Evolutionary conservation across 2,797 vertebrate genomes (phyloP), one percentile per base, ranked within the genome.

Genomic region (Chaetodon trifasciatus): DNA sequence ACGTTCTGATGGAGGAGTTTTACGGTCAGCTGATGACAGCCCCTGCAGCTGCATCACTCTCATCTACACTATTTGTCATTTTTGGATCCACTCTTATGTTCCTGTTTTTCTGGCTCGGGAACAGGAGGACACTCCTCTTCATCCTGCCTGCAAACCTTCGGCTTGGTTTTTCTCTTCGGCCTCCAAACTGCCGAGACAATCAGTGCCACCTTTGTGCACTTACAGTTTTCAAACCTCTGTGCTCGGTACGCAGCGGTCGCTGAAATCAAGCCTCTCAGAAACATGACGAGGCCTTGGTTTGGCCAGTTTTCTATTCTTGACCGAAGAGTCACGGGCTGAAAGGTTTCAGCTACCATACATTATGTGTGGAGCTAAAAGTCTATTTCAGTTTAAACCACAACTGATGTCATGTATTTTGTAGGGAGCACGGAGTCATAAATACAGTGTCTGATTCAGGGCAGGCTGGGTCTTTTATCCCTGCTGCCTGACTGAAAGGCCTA

Each of bases 401-500:
- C 69, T 81, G 84, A 86, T 76, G 71, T 79, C 70, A 11, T 62
- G 57, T 24, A 0, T 53, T 83, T 65, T 70, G 39, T 46, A n/a
- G 55, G 6, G 13, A 55, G 44, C 55, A 46, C 11, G 23, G 71
- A 56, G 50, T 71, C 79, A 57, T 79, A 60, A 83, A 85, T 69
- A 69, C 50, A 63, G 57, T 11, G 67, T 81, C 64, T 67, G 65
- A 72, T 57, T 74, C 65, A 62, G 57, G 47, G n/a, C 39, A 47
- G 42, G 0, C 5, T 3, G 73, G 77, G 67, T 73, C 68, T 60
- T 71, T 80, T 21, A 44, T 70, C 16, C 75, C 76, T 71, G 63
- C 82, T n/a, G 57, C 40, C 32, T 6, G 75, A 46, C 81, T 89
- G 50, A 65, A 75, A 76, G 74, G 72, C 79, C 83, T 70, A 65